A percentile compares a stretch with the other conserved stretches of the same genome.
These are phyloP conservation scores for Zelostemma sp. DNA, from an alignment of 1,140 invertebrate species.

Conservation along the genomic window DNA sequence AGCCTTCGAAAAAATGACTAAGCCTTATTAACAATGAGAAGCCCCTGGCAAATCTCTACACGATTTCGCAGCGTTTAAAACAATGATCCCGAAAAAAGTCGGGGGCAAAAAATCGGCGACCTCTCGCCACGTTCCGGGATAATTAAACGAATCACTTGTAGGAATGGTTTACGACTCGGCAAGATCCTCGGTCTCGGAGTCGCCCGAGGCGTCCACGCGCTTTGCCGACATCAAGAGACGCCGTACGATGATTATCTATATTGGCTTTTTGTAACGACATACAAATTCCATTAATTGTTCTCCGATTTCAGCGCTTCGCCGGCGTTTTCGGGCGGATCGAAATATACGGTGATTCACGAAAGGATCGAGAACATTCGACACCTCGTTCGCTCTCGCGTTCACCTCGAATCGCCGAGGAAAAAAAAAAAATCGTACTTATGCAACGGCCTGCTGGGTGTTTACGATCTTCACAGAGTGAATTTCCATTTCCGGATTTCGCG, in stretches of 20 bases:
- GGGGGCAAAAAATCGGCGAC: slow-evolving; percentile 19
- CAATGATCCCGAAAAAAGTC: background rate
- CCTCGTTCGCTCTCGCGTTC: background rate
- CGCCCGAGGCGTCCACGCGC: slow-evolving; percentile 22
- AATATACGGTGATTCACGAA: too few relatives aligned
- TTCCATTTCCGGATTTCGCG: slow-evolving; percentile 20
- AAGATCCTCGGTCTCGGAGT: background rate
- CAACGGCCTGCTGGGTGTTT: background rate
- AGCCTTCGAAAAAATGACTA: background rate
- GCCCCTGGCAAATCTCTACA: background rate
- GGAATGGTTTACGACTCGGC: slow-evolving; percentile 23
- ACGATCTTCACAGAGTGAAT: slow-evolving; percentile 12
- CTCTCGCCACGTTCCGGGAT: slow-evolving; percentile 19
- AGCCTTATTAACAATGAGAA: background rate
- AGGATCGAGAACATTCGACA: background rate
- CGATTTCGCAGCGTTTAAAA: background rate
- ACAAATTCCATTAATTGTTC: too few relatives aligned
- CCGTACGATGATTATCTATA: background rate
- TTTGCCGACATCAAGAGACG: background rate
- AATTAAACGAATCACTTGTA: slow-evolving; percentile 33
- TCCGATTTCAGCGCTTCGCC: too few relatives aligned
- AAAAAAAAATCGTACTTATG: background rate
- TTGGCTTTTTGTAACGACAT: too few relatives aligned
- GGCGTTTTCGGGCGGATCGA: too few relatives aligned
- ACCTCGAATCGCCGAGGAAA: background rate